Percentiles rank a stretch among this genome's conserved stretches.
phyloP scores from a whole-genome alignment of 2,888 invertebrate species.

The Kryphioiulus occultus region DNA sequence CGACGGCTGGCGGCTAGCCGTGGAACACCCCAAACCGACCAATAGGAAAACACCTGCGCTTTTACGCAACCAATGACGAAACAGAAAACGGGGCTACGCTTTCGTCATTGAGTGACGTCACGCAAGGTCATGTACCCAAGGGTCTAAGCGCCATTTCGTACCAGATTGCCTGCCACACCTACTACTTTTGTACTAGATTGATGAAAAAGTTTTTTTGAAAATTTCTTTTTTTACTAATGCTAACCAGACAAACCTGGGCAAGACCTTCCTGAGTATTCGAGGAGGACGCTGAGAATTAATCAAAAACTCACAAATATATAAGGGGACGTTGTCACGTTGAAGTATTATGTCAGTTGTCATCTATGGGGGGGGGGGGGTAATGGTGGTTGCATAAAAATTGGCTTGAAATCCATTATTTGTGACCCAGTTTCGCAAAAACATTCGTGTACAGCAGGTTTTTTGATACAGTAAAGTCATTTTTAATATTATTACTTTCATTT shows the following conservation, averaged over 20 bases:
- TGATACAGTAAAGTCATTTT: no score
- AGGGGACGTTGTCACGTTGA: no score
- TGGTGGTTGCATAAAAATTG: no score
- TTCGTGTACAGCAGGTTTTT: no score
- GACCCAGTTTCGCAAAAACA: no score
- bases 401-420: no score
- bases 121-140: constrained; percentile 6
- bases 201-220: neutral
- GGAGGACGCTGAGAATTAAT: neutral
- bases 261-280: no score
- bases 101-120: neutral
- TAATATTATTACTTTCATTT: no score
- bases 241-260: no score
- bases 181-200: neutral
- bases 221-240: neutral
- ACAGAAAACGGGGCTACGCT: neutral
- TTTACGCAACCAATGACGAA: neutral
- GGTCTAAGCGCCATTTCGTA: neutral
- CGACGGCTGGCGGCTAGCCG: neutral
- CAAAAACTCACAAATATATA: no score
- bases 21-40: neutral
- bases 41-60: neutral
- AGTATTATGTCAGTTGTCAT: no score
- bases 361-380: no score
- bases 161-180: neutral